Percentiles rank a stretch among this genome's conserved stretches.
phyloP scores from a whole-genome alignment of 2,113 vertebrate genomes.

The Plectropomus leopardus region DNA sequence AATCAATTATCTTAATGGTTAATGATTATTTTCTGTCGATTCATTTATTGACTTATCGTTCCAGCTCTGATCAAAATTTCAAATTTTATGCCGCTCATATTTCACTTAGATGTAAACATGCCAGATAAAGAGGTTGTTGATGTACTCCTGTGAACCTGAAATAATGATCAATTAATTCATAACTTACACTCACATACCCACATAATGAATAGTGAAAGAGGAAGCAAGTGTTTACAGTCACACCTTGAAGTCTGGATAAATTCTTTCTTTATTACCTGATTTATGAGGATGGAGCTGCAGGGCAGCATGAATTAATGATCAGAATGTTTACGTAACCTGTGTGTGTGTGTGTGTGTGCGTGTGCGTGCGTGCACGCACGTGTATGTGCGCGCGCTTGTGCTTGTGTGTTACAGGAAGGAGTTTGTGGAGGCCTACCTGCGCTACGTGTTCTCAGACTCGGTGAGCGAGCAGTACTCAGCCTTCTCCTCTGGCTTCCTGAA shows the following conservation, averaged over 20 bases:
- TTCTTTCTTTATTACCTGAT: slow-evolving; percentile 14
- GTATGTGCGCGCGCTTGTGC: slow-evolving; percentile 7
- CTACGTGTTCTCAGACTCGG: slow-evolving; percentile 92
- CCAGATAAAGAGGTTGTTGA: not conserved
- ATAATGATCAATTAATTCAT: not conserved
- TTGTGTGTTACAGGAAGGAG: slow-evolving; percentile 87
- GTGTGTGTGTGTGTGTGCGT: slow-evolving; percentile 23
- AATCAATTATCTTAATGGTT: too few species aligned
- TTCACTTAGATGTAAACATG: slow-evolving; percentile 25
- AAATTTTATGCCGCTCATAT: too few species aligned
- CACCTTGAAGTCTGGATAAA: slow-evolving; percentile 13
- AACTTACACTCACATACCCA: not conserved
- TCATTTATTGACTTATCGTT: too few species aligned
- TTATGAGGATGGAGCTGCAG: slow-evolving; percentile 33
- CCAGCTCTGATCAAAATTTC: too few species aligned
- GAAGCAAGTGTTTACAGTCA: slow-evolving; percentile 40
- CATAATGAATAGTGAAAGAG: slow-evolving; percentile 25
- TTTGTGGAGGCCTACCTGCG: slow-evolving; percentile 95
- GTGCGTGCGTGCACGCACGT: too few species aligned
- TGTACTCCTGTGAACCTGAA: not conserved
- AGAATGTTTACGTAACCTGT: not conserved
- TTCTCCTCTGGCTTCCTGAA: slow-evolving; percentile 96
- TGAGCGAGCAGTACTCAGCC: slow-evolving; percentile 92
- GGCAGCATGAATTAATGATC: not conserved
- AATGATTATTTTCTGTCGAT: too few species aligned